phyloP scores from a whole-genome alignment of 2,113 vertebrate genomes.

The Hyla sarda region DNA sequence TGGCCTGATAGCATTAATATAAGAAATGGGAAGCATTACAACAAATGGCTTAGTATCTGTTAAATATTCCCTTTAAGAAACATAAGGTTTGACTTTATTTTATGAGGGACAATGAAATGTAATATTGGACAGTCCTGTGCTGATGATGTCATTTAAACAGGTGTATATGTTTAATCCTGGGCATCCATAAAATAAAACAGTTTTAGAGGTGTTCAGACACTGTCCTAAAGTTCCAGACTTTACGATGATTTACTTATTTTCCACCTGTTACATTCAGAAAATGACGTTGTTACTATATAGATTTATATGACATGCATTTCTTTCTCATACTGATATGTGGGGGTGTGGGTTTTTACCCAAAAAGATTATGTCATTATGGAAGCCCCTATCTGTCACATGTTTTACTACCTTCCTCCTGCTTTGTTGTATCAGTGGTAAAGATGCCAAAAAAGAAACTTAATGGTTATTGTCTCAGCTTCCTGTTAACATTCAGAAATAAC shows the following conservation, averaged over 20 bases:
- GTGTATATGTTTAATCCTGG: background rate
- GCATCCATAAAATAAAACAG: background rate
- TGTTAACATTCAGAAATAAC: background rate
- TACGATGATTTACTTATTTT: background rate
- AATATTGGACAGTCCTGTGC: background rate
- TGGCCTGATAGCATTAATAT: slow-evolving; percentile 44
- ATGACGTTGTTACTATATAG: background rate
- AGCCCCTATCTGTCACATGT: background rate
- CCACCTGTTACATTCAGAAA: background rate
- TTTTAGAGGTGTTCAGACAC: background rate
- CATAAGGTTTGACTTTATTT: slow-evolving; percentile 30
- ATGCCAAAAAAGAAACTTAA: background rate
- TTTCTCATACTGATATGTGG: background rate
- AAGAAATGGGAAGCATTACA: background rate
- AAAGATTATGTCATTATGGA: background rate
- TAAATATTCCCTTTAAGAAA: background rate
- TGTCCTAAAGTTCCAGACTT: background rate
- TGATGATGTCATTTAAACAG: slow-evolving; percentile 3
- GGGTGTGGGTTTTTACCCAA: background rate
- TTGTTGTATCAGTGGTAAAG: background rate
- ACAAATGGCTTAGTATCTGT: background rate
- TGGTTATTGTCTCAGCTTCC: background rate
- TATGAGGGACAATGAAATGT: background rate
- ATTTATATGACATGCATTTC: background rate
- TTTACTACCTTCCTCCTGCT: background rate